These are phyloP conservation scores for Eurystomus gularis DNA, from an alignment of 2,113 vertebrate genomes.

Conservation along the genomic window DNA sequence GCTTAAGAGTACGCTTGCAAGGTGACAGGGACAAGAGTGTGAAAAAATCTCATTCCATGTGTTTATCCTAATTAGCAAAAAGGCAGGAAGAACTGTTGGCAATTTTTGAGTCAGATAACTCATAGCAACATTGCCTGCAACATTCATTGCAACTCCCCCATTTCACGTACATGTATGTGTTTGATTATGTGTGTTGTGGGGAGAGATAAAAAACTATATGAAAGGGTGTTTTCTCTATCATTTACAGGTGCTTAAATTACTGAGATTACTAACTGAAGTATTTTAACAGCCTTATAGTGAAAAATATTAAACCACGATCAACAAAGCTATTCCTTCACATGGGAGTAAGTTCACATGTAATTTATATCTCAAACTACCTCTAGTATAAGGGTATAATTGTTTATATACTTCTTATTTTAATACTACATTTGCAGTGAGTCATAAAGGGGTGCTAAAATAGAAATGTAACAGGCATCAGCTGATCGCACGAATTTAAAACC, in stretches of 20 bases:
- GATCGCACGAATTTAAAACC: background rate
- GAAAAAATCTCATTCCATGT: background rate
- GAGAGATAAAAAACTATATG: background rate
- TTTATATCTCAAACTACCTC: background rate
- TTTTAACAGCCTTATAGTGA: background rate
- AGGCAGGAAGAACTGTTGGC: background rate
- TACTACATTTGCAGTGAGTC: background rate
- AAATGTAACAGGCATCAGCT: background rate
- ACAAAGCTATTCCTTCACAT: background rate
- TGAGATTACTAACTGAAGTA: background rate
- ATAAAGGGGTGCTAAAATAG: background rate
- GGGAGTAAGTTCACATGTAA: background rate
- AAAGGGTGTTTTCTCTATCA: background rate
- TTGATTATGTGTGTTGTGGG: background rate
- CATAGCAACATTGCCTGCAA: background rate
- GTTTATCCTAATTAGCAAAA: background rate
- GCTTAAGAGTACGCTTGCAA: background rate
- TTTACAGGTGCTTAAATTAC: background rate
- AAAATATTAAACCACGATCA: background rate
- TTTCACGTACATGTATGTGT: rapidly evolving
- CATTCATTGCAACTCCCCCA: background rate
- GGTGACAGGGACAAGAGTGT: background rate
- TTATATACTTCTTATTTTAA: background rate
- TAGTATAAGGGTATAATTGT: background rate
- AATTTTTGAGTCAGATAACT: background rate